phyloP scores from a whole-genome alignment of 2,113 vertebrate genomes.

The Psilopogon haemacephalus region DNA sequence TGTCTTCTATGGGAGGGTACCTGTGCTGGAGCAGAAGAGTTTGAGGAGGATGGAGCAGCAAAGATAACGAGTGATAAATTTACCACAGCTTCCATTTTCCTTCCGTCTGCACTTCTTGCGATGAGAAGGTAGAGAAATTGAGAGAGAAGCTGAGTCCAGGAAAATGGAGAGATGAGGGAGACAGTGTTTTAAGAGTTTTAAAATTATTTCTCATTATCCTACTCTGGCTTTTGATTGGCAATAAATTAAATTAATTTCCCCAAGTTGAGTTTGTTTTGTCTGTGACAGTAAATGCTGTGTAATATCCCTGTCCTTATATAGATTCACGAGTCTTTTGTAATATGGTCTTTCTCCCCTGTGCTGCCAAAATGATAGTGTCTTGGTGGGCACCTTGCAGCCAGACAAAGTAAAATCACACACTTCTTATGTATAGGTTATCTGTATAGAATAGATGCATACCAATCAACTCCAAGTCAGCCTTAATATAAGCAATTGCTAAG shows the following conservation, averaged over 20 bases:
- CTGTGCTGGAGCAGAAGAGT: neutral
- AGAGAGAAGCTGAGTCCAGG: neutral
- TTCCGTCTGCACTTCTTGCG: too few relatives aligned
- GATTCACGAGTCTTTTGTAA: too few relatives aligned
- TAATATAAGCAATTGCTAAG: neutral
- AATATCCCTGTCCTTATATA: too few relatives aligned
- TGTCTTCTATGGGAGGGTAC: neutral
- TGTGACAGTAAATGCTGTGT: too few relatives aligned
- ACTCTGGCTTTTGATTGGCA: neutral
- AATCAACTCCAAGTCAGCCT: neutral
- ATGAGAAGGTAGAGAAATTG: neutral
- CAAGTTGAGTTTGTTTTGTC: too few relatives aligned
- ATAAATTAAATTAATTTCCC: too few relatives aligned
- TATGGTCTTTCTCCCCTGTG: too few relatives aligned
- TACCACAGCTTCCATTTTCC: too few relatives aligned
- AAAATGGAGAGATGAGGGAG: neutral
- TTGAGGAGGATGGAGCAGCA: neutral
- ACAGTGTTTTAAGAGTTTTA: neutral
- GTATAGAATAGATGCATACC: neutral
- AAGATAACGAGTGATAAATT: neutral
- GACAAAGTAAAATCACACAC: neutral
- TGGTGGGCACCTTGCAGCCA: neutral
- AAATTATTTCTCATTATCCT: neutral
- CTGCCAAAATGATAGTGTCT: neutral
- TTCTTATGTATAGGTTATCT: neutral